phyloP scores from a whole-genome alignment of 2,888 invertebrate species.

The Luffia ferchaultella region DNA sequence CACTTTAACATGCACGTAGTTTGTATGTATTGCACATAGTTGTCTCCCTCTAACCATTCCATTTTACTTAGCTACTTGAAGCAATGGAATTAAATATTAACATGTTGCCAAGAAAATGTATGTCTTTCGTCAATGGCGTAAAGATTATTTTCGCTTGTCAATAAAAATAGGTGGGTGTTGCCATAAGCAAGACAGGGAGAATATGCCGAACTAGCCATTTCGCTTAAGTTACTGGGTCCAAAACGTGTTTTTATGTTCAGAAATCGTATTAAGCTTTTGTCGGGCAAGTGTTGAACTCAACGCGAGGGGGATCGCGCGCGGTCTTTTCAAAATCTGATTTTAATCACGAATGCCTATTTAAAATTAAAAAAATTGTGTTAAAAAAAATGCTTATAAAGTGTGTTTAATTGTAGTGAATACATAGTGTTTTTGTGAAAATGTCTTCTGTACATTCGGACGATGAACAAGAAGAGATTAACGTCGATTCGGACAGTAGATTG shows the following conservation, averaged over 20 bases:
- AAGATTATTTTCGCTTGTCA: constrained; percentile 19
- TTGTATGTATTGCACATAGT: constrained; percentile 10
- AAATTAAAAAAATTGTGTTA: too few relatives aligned
- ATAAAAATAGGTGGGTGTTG: constrained; percentile 39
- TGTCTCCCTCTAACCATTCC: constrained; percentile 21
- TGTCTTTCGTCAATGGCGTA: accelerated
- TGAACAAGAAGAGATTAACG: constrained; percentile 74
- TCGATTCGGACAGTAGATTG: constrained; percentile 70
- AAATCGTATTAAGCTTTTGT: constrained; percentile 68
- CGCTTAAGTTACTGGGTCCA: constrained; percentile 61
- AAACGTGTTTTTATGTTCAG: constrained; percentile 65
- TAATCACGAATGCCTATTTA: too few relatives aligned
- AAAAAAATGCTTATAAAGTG: too few relatives aligned
- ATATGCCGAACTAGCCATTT: constrained; percentile 50
- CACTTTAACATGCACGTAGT: constrained; percentile 7
- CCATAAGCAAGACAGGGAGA: constrained; percentile 43
- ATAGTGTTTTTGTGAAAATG: too few relatives aligned
- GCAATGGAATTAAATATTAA: constrained; percentile 37
- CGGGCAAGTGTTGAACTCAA: constrained; percentile 64
- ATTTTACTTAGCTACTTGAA: constrained; percentile 21
- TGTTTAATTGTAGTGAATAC: too few relatives aligned
- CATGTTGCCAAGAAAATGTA: constrained; percentile 30
- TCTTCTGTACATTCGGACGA: constrained; percentile 67
- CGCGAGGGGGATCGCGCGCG: constrained; percentile 25
- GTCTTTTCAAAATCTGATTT: too few relatives aligned